Evolutionary conservation across 2,888 invertebrate species (phyloP).

Genomic region (Thumatha senex): DNA sequence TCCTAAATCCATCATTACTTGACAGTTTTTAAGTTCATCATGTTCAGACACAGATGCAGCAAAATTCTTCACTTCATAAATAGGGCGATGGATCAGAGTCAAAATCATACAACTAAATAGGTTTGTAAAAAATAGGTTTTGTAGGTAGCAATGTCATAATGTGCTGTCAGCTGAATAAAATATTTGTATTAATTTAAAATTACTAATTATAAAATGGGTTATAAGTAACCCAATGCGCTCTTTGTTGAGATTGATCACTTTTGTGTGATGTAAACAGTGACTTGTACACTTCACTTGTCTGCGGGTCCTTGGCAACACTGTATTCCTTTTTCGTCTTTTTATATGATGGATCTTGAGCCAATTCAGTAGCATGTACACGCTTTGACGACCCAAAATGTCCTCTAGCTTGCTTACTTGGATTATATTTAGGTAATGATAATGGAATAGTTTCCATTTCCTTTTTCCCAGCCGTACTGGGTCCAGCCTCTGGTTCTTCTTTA

Average conservation of each 20-base stretch:
- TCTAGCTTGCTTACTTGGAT: constrained; percentile 68
- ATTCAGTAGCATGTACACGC: constrained; percentile 61
- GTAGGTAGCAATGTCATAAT: no score
- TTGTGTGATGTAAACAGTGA: constrained; percentile 97
- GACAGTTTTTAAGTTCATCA: no score
- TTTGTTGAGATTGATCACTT: constrained; percentile 92
- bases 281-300: constrained; percentile 95
- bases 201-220: constrained; percentile 96
- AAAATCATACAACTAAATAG: no score
- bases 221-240: constrained; percentile 99
- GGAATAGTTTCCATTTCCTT: constrained; percentile 77
- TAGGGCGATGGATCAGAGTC: no score
- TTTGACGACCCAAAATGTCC: constrained; percentile 76
- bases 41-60: no score
- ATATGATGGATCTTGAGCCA: constrained; percentile 86
- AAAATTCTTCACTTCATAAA: no score
- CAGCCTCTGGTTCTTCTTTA: constrained; percentile 64
- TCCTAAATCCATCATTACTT: no score
- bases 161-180: no score
- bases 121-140: no score
- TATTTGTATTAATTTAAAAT: no score
- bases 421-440: constrained; percentile 69
- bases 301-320: constrained; percentile 95
- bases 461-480: constrained; percentile 56
- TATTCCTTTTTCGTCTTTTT: constrained; percentile 91